Percentiles rank a stretch among this genome's conserved stretches.
Conservation (phyloP, 2,113 vertebrate species). For the Pao palembangensis region DNA sequence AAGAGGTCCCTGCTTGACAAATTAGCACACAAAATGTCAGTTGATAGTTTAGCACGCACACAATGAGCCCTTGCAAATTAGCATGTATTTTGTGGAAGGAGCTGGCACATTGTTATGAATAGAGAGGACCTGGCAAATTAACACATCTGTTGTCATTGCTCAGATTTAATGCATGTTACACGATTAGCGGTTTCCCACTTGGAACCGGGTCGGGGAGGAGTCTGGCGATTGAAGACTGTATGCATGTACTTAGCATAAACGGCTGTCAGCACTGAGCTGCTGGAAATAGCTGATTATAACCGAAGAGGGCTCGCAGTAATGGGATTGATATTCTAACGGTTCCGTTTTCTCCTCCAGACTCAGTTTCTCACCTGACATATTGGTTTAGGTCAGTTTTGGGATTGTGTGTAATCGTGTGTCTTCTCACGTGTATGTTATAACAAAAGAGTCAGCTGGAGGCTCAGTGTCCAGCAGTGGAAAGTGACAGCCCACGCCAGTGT, state of each 20-base stretch:
- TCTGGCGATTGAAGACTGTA: constrained; percentile 31
- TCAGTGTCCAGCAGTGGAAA: constrained; percentile 57
- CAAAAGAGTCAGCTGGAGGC: constrained; percentile 49
- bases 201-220: constrained; percentile 36
- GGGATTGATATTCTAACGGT: not conserved
- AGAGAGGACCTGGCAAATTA: constrained; percentile 63
- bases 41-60: constrained; percentile 64
- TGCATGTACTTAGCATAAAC: constrained; percentile 33
- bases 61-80: constrained; percentile 68
- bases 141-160: constrained; percentile 65
- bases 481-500: constrained; percentile 59
- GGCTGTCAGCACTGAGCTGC: constrained; percentile 53
- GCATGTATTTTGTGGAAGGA: constrained; percentile 66
- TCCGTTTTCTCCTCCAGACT: not conserved
- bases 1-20: constrained; percentile 69
- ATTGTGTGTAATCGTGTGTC: constrained; percentile 38
- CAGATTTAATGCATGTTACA: constrained; percentile 60
- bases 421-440: constrained; percentile 22
- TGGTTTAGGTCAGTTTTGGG: constrained; percentile 50
- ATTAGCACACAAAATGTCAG: constrained; percentile 73
- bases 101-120: constrained; percentile 61
- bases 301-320: constrained; percentile 6
- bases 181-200: constrained; percentile 53
- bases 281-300: constrained; percentile 43
- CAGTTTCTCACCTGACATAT: constrained; percentile 51